Percentiles rank a stretch among this genome's conserved stretches.
These are phyloP conservation scores for Craseonycteris thonglongyai DNA, from an alignment of 2,113 vertebrate species.

Conservation along the genomic window DNA sequence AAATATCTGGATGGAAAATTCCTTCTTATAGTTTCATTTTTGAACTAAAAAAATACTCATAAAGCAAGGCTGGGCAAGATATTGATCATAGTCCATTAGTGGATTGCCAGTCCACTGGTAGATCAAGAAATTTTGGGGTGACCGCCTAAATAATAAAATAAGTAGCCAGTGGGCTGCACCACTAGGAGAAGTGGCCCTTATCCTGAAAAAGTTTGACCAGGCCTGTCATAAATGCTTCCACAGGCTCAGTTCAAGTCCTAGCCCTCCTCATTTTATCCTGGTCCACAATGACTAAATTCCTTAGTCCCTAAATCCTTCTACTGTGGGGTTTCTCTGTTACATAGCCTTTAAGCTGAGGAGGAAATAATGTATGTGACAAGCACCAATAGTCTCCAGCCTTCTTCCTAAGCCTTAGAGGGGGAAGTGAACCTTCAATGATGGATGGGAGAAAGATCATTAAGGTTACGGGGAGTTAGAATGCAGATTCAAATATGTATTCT, in stretches of 20 bases:
- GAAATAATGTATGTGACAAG: not conserved
- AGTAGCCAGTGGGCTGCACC: too few species aligned
- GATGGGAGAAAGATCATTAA: not conserved
- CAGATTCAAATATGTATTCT: not conserved
- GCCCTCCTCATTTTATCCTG: not conserved
- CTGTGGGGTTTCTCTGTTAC: not conserved
- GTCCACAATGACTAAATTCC: not conserved
- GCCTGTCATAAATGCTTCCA: not conserved
- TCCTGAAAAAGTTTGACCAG: too few species aligned
- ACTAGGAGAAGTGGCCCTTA: too few species aligned
- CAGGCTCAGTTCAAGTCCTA: not conserved
- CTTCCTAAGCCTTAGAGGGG: not conserved
- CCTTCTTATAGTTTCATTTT: not conserved
- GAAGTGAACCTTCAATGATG: not conserved
- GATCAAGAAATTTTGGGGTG: too few species aligned
- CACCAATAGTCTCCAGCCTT: not conserved
- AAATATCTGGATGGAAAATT: not conserved
- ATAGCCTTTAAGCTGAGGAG: not conserved
- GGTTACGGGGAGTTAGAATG: not conserved
- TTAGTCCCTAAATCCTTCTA: not conserved
- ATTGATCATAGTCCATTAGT: too few species aligned
- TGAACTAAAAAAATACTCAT: not conserved
- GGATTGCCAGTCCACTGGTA: too few species aligned
- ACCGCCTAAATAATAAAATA: too few species aligned
- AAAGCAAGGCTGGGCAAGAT: too few species aligned